Conservation (phyloP, 2,888 invertebrate genomes). For the Leuctra nigra region DNA sequence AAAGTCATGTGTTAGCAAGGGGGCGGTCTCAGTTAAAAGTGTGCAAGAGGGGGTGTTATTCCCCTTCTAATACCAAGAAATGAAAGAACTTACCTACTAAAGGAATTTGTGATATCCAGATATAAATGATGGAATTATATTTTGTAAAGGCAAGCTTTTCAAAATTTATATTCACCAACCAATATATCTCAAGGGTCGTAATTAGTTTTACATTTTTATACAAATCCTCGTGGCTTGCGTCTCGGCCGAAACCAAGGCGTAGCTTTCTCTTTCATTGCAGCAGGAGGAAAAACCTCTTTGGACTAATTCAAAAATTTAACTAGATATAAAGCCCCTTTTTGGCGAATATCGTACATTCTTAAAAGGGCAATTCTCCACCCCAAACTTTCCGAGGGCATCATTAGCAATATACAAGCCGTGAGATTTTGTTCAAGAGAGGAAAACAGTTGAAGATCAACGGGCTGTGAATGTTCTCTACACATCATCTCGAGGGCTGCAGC, state of each 20-base stretch:
- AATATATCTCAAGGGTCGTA: conserved; percentile 13
- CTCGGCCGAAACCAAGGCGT: background rate
- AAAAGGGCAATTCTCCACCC: conserved; percentile 6
- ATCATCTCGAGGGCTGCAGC: too few species aligned
- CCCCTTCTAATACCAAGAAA: too few species aligned
- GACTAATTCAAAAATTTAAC: conserved; percentile 14
- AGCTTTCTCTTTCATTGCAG: conserved; percentile 4
- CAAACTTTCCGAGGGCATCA: conserved; percentile 17
- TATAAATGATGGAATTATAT: too few species aligned
- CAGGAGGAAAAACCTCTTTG: conserved; percentile 1
- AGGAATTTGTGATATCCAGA: too few species aligned
- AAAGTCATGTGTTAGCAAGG: too few species aligned
- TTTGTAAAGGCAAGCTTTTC: too few species aligned
- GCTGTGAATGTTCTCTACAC: too few species aligned
- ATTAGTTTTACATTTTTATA: conserved; percentile 16
- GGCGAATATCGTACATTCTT: conserved; percentile 9
- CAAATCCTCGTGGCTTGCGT: conserved; percentile 9
- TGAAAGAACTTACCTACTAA: too few species aligned
- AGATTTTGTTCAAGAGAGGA: too few species aligned
- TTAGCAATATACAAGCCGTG: conserved; percentile 21
- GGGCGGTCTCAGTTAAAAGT: too few species aligned
- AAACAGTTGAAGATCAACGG: too few species aligned
- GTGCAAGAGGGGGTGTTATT: too few species aligned
- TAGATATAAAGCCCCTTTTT: conserved; percentile 17
- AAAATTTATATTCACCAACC: conserved; percentile 12